Evolutionary conservation across 1,140 invertebrate genomes (phyloP).

Genomic region (Atta cephalotes): DNA sequence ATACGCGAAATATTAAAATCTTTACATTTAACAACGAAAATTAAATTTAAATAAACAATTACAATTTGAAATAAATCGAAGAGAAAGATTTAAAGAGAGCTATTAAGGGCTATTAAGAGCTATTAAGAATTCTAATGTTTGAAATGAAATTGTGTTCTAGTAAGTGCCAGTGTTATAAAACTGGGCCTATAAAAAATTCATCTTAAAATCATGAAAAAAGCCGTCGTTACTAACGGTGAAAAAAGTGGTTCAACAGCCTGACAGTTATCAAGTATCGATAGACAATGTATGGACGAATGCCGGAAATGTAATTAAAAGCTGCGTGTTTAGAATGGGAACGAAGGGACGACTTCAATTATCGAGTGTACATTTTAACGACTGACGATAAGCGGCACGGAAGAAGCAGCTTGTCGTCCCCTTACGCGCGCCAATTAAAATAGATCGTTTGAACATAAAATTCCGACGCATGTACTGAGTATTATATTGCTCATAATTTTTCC

Average conservation of each 20-base stretch:
- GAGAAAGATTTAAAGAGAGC: not conserved
- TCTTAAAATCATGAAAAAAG: slow-evolving; percentile 15
- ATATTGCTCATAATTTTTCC: not conserved
- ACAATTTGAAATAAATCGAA: too few species aligned
- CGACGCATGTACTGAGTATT: slow-evolving; percentile 26
- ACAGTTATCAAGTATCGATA: slow-evolving; percentile 16
- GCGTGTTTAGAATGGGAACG: slow-evolving; percentile 49
- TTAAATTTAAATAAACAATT: not conserved
- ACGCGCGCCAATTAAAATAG: slow-evolving; percentile 57
- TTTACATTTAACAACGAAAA: not conserved
- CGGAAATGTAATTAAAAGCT: slow-evolving; percentile 57
- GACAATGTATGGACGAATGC: slow-evolving; percentile 25
- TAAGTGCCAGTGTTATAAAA: not conserved
- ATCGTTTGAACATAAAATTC: slow-evolving; percentile 58
- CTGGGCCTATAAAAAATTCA: not conserved
- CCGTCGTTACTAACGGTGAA: slow-evolving; percentile 24
- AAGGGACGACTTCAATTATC: slow-evolving; percentile 55
- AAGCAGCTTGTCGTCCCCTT: slow-evolving; percentile 28
- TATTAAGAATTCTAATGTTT: not conserved
- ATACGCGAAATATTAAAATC: not conserved
- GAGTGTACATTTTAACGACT: slow-evolving; percentile 50
- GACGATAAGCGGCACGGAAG: slow-evolving; percentile 60
- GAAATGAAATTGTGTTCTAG: not conserved
- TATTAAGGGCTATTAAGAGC: too few species aligned
- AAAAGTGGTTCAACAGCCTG: slow-evolving; percentile 39